Percentiles rank a stretch among this genome's conserved stretches.
These are phyloP conservation scores for Agrotis exclamationis DNA, from an alignment of 2,888 invertebrate species.

Conservation along the genomic window DNA sequence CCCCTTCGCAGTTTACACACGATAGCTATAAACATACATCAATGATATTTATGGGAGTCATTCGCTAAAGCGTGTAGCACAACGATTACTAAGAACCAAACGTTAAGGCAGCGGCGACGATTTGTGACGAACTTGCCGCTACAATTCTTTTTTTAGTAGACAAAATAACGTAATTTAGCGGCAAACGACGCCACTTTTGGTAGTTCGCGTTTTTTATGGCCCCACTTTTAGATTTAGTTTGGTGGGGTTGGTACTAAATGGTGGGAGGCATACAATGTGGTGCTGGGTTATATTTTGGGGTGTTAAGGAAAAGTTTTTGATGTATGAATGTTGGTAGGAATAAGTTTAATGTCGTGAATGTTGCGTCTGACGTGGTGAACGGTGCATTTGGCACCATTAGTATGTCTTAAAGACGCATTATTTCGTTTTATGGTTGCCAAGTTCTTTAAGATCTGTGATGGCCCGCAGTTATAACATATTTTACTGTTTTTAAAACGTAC, in stretches of 20 bases:
- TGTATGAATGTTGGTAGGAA: constrained; percentile 31
- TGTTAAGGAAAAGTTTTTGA: constrained; percentile 44
- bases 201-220: constrained; percentile 63
- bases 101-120: constrained; percentile 77
- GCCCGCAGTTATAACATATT: background rate
- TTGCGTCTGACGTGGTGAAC: constrained; percentile 20
- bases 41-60: constrained; percentile 88
- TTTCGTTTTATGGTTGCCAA: constrained; percentile 17
- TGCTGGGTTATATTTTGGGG: constrained; percentile 54
- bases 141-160: constrained; percentile 70
- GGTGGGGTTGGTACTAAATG: constrained; percentile 53
- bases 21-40: constrained; percentile 84
- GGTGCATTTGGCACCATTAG: constrained; percentile 39
- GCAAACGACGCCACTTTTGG: constrained; percentile 67
- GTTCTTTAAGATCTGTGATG: background rate
- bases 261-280: constrained; percentile 54
- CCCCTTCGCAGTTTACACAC: constrained; percentile 56
- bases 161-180: constrained; percentile 70
- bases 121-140: constrained; percentile 69
- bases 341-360: constrained; percentile 16
- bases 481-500: background rate
- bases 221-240: constrained; percentile 59
- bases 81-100: constrained; percentile 84
- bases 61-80: constrained; percentile 81
- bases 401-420: constrained; percentile 17